Percentiles rank a stretch among this genome's conserved stretches.
Conservation (phyloP, 1,140 invertebrate species). For the Heterodera schachtii region DNA sequence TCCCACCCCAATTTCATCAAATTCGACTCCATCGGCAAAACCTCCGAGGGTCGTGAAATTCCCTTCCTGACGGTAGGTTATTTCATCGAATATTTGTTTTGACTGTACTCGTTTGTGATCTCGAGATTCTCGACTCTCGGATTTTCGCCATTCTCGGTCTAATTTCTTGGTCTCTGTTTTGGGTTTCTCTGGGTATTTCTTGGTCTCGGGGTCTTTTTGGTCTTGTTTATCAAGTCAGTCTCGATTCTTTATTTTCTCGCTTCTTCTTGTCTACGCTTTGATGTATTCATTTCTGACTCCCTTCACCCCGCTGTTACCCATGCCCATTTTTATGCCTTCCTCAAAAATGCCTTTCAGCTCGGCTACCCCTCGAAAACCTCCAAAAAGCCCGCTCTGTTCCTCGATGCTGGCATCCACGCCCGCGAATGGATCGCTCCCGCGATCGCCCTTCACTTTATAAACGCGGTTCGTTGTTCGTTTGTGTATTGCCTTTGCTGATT, state of each 20-base stretch:
- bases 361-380: constrained; percentile 33
- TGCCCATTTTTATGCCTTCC: background rate
- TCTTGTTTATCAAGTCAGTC: no score
- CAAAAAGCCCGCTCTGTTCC: constrained; percentile 37
- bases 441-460: constrained; percentile 36
- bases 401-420: constrained; percentile 51
- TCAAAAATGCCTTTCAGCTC: constrained; percentile 32
- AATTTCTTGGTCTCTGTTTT: background rate
- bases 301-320: no score
- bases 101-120: no score
- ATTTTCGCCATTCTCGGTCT: background rate
- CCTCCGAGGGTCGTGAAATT: constrained; percentile 32
- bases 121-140: no score
- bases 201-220: no score
- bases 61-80: constrained; percentile 25
- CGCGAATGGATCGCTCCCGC: constrained; percentile 47
- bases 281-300: no score
- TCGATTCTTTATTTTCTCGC: no score
- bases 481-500: background rate
- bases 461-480: constrained; percentile 23
- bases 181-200: no score
- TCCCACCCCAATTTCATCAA: constrained; percentile 24
- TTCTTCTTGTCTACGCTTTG: no score
- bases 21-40: constrained; percentile 35
- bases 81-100: no score